phyloP scores from a whole-genome alignment of 92 coral and sea anemone species.

The Ricordea florida region DNA sequence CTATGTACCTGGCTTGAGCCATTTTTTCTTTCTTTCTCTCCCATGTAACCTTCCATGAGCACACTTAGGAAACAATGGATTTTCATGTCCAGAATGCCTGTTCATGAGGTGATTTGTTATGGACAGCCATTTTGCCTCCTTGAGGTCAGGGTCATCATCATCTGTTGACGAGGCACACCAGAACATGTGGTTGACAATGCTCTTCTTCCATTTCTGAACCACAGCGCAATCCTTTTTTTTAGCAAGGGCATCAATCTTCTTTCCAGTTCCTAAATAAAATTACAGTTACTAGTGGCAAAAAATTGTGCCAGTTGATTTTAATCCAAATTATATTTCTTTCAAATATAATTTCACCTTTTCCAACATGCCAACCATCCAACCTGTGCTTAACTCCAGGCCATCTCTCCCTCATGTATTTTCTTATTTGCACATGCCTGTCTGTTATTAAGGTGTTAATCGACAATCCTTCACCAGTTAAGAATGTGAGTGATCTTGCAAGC shows the following conservation, averaged over 20 bases:
- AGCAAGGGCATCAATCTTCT: slow-evolving; percentile 22
- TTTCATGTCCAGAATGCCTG: slow-evolving; percentile 15
- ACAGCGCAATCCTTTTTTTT: slow-evolving; percentile 28
- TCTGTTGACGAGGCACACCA: slow-evolving; percentile 45
- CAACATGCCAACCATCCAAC: slow-evolving; percentile 16
- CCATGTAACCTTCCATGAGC: too few species aligned
- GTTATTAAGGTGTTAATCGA: background rate
- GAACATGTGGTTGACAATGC: slow-evolving; percentile 38
- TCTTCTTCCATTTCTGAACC: slow-evolving; percentile 11
- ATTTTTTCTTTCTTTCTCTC: too few species aligned
- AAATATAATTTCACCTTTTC: slow-evolving; percentile 2
- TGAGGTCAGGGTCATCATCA: slow-evolving; percentile 15
- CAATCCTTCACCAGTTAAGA: background rate
- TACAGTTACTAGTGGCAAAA: too few species aligned
- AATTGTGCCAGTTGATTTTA: too few species aligned
- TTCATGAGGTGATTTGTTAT: slow-evolving; percentile 18
- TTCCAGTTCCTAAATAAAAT: background rate
- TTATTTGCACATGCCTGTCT: slow-evolving; percentile 17
- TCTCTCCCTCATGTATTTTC: background rate
- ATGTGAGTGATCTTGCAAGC: background rate
- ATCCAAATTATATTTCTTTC: too few species aligned
- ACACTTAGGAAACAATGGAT: too few species aligned
- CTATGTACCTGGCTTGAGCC: too few species aligned
- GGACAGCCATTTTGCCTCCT: slow-evolving; percentile 23
- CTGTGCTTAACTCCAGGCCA: slow-evolving; percentile 17